Evolutionary conservation across 2,888 invertebrate genomes (phyloP), one percentile per base, ranked within the genome.

Genomic region (Acheta domesticus): DNA sequence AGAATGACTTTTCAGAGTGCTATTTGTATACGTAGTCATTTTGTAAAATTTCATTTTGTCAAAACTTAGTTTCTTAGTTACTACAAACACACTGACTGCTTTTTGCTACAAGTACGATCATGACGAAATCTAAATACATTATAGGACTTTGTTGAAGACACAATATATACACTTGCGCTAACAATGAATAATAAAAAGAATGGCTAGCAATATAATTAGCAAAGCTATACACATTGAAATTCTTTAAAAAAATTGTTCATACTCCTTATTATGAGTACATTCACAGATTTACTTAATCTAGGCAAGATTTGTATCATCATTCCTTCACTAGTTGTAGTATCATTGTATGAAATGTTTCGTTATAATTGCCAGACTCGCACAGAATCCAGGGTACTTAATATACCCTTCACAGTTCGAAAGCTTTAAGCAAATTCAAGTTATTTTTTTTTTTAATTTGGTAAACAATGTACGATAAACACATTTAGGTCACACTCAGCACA

Each of bases 221-320:
- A 36, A 77, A 77, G 77, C 77, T 77, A 77, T 77, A 50, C 77
- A 77, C 75, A 75, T 75, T 75, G 23, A 75, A 21, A 75, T 19
- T 75, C 21, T 21, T 62, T 62, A 62, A 62, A 62, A 62, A 62
- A 62, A 62, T 62, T 62, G 62, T 62, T 62, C 62, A 62, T 62
- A 62, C 62, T 62, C 62, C n/a, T 62, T 62, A 62, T 62, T 62
- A 62, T 62, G 62, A 62, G 62, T 62, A 62, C n/a, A 62, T n/a
- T 62, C 62, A 62, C 62, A 62, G 62, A 62, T 62, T 62, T 62
- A 62, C 62, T 62, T 62, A 62, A 62, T 62, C 62, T 62, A 62
- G 62, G 62, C 62, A 62, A 62, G 62, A 62, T 62, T 62, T 62
- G 62, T 62, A 62, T 62, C 62, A 62, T 19, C 62, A 62, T 62